Evolutionary conservation across 2,888 invertebrate genomes (phyloP).

Genomic region (Julus scandinavius): DNA sequence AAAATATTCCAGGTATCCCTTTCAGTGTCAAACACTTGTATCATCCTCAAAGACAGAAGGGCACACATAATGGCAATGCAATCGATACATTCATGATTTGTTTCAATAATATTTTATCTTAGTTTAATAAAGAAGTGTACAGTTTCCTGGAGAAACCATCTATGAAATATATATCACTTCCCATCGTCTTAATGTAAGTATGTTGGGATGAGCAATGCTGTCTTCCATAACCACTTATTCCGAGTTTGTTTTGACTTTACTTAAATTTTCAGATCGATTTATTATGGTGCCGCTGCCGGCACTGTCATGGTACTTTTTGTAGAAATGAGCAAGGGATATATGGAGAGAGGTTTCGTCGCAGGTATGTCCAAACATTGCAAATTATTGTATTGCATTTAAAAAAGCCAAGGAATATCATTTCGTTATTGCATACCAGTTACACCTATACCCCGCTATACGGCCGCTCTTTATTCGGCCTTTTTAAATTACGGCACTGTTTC

Average conservation of each 20-base stretch:
- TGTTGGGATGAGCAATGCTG: background rate
- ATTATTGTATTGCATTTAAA: too few relatives aligned
- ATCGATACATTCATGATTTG: background rate
- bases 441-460: too few relatives aligned
- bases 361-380: background rate
- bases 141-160: background rate
- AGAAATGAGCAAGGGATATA: background rate
- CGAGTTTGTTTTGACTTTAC: background rate
- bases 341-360: slow-evolving; percentile 42
- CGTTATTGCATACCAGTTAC: too few relatives aligned
- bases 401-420: too few relatives aligned
- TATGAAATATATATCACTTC: background rate
- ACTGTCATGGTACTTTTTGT: background rate
- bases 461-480: too few relatives aligned
- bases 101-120: background rate
- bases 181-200: background rate
- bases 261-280: background rate
- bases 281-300: background rate
- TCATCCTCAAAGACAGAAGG: too few relatives aligned
- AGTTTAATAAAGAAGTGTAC: background rate
- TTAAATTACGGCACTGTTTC: too few relatives aligned
- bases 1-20: too few relatives aligned
- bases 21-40: too few relatives aligned
- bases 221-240: background rate
- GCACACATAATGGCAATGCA: too few relatives aligned